Conservation (phyloP, 2,113 vertebrate species). For the Mirounga angustirostris region DNA sequence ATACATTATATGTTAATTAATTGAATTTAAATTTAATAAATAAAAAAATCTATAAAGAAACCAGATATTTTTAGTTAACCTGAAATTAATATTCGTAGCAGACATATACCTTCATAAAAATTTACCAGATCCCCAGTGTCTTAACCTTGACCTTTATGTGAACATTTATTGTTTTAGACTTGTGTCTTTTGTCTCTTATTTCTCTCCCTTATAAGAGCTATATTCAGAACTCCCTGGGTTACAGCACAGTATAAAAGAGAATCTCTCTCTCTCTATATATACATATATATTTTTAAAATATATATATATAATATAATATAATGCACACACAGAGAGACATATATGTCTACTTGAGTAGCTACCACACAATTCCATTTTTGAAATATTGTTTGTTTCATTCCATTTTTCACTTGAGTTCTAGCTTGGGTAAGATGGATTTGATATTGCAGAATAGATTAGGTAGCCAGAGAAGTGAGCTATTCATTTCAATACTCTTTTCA, state of each 20-base stretch:
- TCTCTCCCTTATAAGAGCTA: not conserved
- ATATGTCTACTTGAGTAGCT: not conserved
- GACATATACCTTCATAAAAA: not conserved
- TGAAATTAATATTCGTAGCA: slow-evolving; percentile 1
- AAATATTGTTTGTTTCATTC: not conserved
- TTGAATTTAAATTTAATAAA: too few relatives aligned
- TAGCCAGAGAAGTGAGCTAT: not conserved
- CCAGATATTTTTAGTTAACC: not conserved
- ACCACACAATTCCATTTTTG: not conserved
- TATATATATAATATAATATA: not conserved
- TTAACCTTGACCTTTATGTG: not conserved
- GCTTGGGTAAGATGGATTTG: not conserved
- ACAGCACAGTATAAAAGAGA: not conserved
- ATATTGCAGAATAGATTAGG: not conserved
- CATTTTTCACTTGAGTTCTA: not conserved
- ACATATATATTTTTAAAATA: not conserved
- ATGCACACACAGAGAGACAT: not conserved
- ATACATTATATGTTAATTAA: too few relatives aligned
- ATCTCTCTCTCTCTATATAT: not conserved
- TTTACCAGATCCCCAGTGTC: not conserved
- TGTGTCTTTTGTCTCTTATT: not conserved
- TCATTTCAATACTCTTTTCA: not conserved
- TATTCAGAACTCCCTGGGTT: not conserved
- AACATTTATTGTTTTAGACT: not conserved
- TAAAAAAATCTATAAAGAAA: not conserved